Conservation (phyloP, 2,888 invertebrate genomes). For the Hymenopus coronatus region DNA sequence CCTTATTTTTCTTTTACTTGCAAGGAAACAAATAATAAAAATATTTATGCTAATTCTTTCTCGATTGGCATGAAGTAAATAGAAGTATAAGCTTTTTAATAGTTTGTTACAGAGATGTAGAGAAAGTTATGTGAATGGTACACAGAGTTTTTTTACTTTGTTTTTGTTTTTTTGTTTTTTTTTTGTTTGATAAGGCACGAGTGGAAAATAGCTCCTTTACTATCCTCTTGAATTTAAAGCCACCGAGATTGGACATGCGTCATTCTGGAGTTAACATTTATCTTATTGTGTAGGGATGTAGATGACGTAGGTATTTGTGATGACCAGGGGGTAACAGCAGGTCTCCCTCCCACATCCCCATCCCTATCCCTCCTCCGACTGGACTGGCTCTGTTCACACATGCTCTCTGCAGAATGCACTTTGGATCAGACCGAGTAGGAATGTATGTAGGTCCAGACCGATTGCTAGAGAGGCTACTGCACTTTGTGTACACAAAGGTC, state of each 20-base stretch:
- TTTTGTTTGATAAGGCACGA: no score
- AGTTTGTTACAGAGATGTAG: no score
- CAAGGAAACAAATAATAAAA: no score
- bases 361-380: neutral
- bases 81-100: no score
- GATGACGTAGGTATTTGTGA: neutral
- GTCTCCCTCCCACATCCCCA: neutral
- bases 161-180: no score
- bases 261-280: neutral
- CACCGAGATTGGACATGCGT: neutral
- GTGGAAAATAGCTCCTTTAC: neutral
- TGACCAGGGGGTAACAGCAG: neutral
- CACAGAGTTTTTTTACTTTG: no score
- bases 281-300: neutral
- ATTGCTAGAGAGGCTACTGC: neutral
- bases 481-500: neutral
- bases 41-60: no score
- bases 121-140: no score
- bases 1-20: no score
- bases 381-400: no score
- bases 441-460: neutral
- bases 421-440: neutral
- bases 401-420: neutral
- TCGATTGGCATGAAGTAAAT: no score
- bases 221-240: neutral